Conservation (phyloP, 2,113 vertebrate genomes). For the Garra rufa region DNA sequence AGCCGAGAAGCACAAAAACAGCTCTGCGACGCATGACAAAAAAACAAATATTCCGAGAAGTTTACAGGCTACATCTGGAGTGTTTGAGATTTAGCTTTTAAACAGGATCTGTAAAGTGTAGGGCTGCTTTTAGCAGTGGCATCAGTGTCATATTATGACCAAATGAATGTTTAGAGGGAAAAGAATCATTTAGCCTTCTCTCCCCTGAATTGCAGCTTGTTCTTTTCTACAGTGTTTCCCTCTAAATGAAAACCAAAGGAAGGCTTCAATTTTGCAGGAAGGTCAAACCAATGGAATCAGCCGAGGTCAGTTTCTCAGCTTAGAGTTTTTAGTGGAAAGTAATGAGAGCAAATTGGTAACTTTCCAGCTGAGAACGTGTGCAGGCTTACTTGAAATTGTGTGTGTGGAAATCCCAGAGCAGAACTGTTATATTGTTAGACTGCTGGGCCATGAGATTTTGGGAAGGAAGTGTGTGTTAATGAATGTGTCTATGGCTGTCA, state of each 20-base stretch:
- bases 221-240: background rate
- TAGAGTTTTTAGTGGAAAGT: slow-evolving; percentile 45
- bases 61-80: slow-evolving; percentile 30
- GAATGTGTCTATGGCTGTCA: background rate
- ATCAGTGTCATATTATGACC: slow-evolving; percentile 10
- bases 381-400: background rate
- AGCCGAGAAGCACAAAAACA: slow-evolving; percentile 31
- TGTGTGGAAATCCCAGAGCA: slow-evolving; percentile 1
- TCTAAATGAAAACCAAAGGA: background rate
- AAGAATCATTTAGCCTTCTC: slow-evolving; percentile 1
- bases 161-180: slow-evolving; percentile 6
- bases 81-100: background rate
- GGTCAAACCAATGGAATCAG: slow-evolving; percentile 52
- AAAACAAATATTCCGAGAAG: background rate
- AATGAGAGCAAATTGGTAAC: slow-evolving; percentile 42
- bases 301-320: slow-evolving; percentile 44
- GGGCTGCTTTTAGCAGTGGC: background rate
- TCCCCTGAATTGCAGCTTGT: slow-evolving; percentile 25
- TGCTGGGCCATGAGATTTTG: slow-evolving; percentile 13
- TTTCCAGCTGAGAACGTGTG: slow-evolving; percentile 15
- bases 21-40: slow-evolving; percentile 22
- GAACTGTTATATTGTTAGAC: background rate
- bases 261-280: slow-evolving; percentile 52
- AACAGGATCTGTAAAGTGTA: background rate
- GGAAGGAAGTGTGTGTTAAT: slow-evolving; percentile 3